Evolutionary conservation across 2,113 vertebrate genomes (phyloP).

Genomic region (Microcebus murinus): DNA sequence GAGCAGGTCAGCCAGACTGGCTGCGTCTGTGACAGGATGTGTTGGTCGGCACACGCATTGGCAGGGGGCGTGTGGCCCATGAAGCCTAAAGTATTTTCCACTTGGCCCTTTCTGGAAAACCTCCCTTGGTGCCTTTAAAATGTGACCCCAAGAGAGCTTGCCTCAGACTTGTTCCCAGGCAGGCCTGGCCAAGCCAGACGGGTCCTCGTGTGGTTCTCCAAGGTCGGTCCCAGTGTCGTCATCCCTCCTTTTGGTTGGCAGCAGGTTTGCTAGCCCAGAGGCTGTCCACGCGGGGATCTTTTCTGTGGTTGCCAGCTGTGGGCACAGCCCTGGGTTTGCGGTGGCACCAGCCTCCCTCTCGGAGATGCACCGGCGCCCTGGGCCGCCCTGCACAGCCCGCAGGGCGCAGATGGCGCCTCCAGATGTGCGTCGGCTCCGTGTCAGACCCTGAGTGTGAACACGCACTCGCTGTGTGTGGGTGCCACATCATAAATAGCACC

Average conservation of each 20-base stretch:
- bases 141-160: not conserved
- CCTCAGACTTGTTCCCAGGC: not conserved
- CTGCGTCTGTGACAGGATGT: too few species aligned
- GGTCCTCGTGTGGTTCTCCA: not conserved
- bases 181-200: not conserved
- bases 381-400: too few species aligned
- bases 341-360: fast-evolving
- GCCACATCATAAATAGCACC: not conserved
- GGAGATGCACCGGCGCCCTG: not conserved
- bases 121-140: not conserved
- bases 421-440: not conserved
- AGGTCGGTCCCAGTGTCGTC: too few species aligned
- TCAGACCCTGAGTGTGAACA: not conserved
- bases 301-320: not conserved
- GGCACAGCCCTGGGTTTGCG: not conserved
- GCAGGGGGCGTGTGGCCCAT: not conserved
- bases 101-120: not conserved
- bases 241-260: not conserved
- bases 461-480: not conserved
- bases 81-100: not conserved
- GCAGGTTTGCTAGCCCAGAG: not conserved
- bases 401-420: fast-evolving
- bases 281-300: not conserved
- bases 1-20: not conserved
- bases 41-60: too few species aligned